Base-by-base conservation (phyloP, 2,797 vertebrate species). In the Scleropages formosus region DNA sequence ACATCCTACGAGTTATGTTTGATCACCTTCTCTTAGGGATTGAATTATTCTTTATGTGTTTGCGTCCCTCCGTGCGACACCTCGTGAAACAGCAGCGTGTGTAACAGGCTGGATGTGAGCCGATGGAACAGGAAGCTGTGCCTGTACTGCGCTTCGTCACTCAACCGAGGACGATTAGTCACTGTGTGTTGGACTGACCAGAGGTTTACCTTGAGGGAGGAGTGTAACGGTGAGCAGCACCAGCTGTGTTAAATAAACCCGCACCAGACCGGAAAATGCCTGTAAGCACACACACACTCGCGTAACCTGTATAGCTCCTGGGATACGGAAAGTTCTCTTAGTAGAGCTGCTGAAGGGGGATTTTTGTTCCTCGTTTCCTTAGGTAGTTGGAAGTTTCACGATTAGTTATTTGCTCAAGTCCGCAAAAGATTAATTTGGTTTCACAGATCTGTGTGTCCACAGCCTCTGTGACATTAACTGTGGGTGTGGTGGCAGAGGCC, bases 131-230 rank as follows among this genome's bases (percentile, higher is more conserved):
- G 31, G 6, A 31, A 39, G 31, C 31, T 39, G 6, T 31, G 6
- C 31, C 6, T 31, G 31, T 31, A 39, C 31, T 31, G 2, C 31
- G 31, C 31, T 39, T 39, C 31, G 31, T 39, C 31, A 39, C 31
- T 39, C 31, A 22, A 20, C 20, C 53, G 6, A 11, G 1, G 72
- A 12, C 1, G 24, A 6, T 26, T 61, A 16, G 13, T 47, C 24
- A 13, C 26, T 13, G 11, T 15, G 13, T 16, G 31, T 13, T 18
- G 9, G 31, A 18, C 18, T 18, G 49, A 39, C 7, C 20, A 15
- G 63, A 11, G 13, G 49, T 58, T 75, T 66, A 49, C 53, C 46
- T 66, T 75, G 20, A 58, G 74, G 74, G 65, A 31, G 64, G 8
- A 22, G 27, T 13, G 61, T 20, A 8, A 44, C 9, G 16, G 49